Base-by-base conservation (phyloP, 2,113 vertebrate genomes). In the Stegostoma tigrinum region DNA sequence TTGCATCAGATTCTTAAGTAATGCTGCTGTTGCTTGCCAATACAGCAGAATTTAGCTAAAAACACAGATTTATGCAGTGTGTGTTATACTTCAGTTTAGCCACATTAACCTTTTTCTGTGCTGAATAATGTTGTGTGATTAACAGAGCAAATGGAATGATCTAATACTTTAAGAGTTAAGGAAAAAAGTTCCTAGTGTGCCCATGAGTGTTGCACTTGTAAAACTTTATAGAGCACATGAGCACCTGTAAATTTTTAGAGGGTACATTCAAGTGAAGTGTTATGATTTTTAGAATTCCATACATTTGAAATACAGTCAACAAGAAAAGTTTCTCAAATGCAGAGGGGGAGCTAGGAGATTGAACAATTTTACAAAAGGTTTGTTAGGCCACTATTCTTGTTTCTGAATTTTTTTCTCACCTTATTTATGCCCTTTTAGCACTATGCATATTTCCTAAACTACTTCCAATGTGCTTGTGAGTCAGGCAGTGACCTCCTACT, bases 171-270 rank as follows among this genome's bases (percentile, higher is more conserved):
- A 38, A 67, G 89, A 61, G 89, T 93, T 93, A 93, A 93, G 61
- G 21, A 93, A 93, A 90, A n/a, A 66, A 48, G 38, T 23, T 93
- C 89, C 61, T 38, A 38, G 34, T 93, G 89, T 93, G 66, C 89
- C 34, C 89, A 93, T 93, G 89, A 93, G 89, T 93, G 61, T 12
- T 61, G 67, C 34, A 66, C 61, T 93, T 93, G 89, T 93, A 93
- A 93, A 93, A 66, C 38, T 93, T 93, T 93, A 93, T 90, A 93
- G 61, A 93, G 89, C 89, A 93, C 89, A 67, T 38, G n/a, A 93
- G 89, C 89, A 93, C 89, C 89, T 93, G 89, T 93, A 93, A 93
- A 66, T 38, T 93, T 93, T 93, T 93, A 93, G 89, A 93, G 89
- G 89, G 89, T 93, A 93, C 89, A 93, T n/a, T 66, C 61, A 6